These are phyloP conservation scores for Periophthalmus modestus DNA, from an alignment of 2,113 vertebrate species.

Conservation along the genomic window DNA sequence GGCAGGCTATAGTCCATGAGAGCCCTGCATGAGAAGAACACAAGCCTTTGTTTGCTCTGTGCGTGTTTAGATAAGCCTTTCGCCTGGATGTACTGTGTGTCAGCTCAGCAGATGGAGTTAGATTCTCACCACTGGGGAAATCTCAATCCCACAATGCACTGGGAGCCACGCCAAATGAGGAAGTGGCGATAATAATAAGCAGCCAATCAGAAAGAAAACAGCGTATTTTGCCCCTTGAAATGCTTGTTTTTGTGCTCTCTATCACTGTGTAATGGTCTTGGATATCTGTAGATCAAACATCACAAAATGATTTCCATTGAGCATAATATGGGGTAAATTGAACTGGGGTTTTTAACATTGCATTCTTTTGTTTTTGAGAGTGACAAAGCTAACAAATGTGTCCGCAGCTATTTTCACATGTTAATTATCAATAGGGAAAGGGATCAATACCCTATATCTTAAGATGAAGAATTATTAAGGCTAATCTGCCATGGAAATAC, in stretches of 20 bases:
- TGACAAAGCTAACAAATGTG: conserved; percentile 17
- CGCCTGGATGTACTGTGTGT: conserved; percentile 56
- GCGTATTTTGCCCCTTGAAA: conserved; percentile 15
- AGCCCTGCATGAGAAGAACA: conserved; percentile 36
- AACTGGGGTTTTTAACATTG: conserved; percentile 13
- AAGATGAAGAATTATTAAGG: conserved; percentile 18
- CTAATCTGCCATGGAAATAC: not conserved
- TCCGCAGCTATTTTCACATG: conserved; percentile 31
- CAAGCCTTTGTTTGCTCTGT: conserved; percentile 56
- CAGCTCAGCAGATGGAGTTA: conserved; percentile 64
- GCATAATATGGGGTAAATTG: conserved; percentile 29
- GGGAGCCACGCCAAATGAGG: conserved; percentile 61
- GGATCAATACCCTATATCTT: conserved; percentile 19
- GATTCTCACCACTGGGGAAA: conserved; percentile 65
- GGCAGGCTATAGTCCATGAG: conserved; percentile 22
- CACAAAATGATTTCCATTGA: conserved; percentile 48
- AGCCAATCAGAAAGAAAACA: conserved; percentile 52
- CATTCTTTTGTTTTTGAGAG: conserved; percentile 34
- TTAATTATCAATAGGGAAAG: conserved; percentile 17
- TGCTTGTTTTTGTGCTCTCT: conserved; percentile 44
- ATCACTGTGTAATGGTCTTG: conserved; percentile 43
- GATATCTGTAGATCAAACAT: conserved; percentile 30
- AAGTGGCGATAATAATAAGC: conserved; percentile 46
- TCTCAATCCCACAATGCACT: conserved; percentile 71
- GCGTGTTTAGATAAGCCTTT: conserved; percentile 62